Evolutionary conservation across 1,140 invertebrate species (phyloP).

Genomic region (Eupristina koningsbergeri): DNA sequence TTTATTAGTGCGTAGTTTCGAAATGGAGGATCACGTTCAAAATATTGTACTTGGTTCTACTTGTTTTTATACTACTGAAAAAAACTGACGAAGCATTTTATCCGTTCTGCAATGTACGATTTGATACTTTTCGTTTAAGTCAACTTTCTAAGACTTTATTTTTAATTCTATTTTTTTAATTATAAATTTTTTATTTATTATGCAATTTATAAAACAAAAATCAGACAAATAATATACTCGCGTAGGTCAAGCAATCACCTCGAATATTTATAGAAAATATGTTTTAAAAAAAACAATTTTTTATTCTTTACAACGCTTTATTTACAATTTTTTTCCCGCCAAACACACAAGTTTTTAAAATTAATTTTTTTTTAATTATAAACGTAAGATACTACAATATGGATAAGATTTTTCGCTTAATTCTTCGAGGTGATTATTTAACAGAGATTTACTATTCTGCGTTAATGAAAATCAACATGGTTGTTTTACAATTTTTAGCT

Average conservation of each 20-base stretch:
- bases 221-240: constrained; percentile 5
- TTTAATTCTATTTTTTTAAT: constrained; percentile 50
- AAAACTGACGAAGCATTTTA: constrained; percentile 61
- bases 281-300: constrained; percentile 7
- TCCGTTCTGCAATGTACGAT: constrained; percentile 56
- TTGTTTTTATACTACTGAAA: constrained; percentile 59
- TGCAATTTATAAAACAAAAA: constrained; percentile 40
- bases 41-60: constrained; percentile 31
- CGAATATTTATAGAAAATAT: neutral
- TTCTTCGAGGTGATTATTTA: constrained; percentile 41
- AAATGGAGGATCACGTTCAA: constrained; percentile 54
- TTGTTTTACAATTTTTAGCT: constrained; percentile 53
- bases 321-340: constrained; percentile 10
- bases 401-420: constrained; percentile 33
- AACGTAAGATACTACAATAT: constrained; percentile 17
- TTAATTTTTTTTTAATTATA: neutral
- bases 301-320: neutral
- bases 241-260: constrained; percentile 14
- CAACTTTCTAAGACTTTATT: constrained; percentile 44
- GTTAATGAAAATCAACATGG: constrained; percentile 9
- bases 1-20: constrained; percentile 70
- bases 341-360: constrained; percentile 23
- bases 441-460: constrained; percentile 46
- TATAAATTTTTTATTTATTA: constrained; percentile 57
- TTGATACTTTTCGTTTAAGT: constrained; percentile 54